Evolutionary conservation across 37 sponge, comb jelly and placozoan species (phyloP).

Genomic region (Eunapius fragilis): DNA sequence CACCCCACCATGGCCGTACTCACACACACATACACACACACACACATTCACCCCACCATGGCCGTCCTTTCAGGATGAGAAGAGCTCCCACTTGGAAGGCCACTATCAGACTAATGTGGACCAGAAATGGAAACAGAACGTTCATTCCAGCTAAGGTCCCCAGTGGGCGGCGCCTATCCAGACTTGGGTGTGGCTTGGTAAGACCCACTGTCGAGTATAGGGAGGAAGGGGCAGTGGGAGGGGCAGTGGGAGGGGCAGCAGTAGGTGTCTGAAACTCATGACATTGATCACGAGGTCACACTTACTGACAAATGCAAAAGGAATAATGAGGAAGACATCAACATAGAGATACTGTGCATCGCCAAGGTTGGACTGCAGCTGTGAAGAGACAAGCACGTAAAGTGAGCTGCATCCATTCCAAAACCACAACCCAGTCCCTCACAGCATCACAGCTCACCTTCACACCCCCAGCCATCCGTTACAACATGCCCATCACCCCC

Average conservation of each 20-base stretch:
- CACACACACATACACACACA: no score
- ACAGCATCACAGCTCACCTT: background rate
- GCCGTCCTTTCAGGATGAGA: no score
- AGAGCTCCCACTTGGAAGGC: conserved; percentile 31
- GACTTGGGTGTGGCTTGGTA: conserved; percentile 34
- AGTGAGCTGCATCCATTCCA: background rate
- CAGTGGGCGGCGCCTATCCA: conserved; percentile 43
- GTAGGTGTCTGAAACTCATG: background rate
- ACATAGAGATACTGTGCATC: conserved; percentile 87
- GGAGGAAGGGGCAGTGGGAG: background rate
- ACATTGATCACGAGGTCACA: background rate
- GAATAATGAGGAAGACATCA: conserved; percentile 73
- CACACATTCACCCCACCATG: no score
- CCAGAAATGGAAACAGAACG: conserved; percentile 35
- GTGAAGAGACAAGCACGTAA: background rate
- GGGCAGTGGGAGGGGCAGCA: background rate
- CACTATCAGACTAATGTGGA: conserved; percentile 35
- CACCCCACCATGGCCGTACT: no score
- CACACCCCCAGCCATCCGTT: no score
- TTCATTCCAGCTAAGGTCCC: conserved; percentile 42
- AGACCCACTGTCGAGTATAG: conserved; percentile 34
- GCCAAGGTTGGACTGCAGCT: conserved; percentile 83
- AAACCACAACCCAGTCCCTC: background rate
- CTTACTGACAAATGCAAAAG: conserved; percentile 88
- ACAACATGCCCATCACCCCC: no score